Percentiles rank a stretch among this genome's conserved stretches.
These are phyloP conservation scores for Alcedo atthis DNA, from an alignment of 2,797 vertebrate genomes.

Conservation along the genomic window DNA sequence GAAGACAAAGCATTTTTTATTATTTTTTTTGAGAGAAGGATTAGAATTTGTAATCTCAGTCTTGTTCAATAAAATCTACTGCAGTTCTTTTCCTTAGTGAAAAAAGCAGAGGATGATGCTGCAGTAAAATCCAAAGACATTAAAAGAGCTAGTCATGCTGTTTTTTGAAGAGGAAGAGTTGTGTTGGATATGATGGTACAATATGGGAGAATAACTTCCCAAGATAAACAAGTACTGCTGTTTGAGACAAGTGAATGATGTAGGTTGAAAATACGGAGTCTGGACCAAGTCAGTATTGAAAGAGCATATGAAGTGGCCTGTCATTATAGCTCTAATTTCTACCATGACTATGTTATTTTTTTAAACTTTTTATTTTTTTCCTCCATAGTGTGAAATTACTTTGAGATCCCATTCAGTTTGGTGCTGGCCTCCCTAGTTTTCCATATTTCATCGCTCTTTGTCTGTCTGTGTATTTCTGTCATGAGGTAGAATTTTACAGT, in stretches of 20 bases:
- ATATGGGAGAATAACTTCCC: background rate
- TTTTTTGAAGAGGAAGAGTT: background rate
- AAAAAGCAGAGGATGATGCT: background rate
- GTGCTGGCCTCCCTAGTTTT: background rate
- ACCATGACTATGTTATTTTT: background rate
- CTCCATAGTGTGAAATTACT: background rate
- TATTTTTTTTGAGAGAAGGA: no score
- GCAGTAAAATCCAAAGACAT: background rate
- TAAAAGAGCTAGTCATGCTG: background rate
- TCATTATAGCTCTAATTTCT: background rate
- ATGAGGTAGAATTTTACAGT: background rate
- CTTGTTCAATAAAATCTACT: background rate
- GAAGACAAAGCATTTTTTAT: background rate
- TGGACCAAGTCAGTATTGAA: background rate
- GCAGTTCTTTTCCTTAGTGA: background rate
- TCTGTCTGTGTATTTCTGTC: background rate
- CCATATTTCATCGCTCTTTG: background rate
- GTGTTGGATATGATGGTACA: background rate
- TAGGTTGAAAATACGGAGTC: background rate
- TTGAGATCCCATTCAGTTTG: background rate
- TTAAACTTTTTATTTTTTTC: background rate
- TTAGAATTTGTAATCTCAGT: background rate
- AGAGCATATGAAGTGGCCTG: background rate
- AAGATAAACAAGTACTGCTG: background rate
- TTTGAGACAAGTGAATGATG: background rate